Evolutionary conservation across 1,140 invertebrate species (phyloP).

Genomic region (Trichogramma pretiosum): DNA sequence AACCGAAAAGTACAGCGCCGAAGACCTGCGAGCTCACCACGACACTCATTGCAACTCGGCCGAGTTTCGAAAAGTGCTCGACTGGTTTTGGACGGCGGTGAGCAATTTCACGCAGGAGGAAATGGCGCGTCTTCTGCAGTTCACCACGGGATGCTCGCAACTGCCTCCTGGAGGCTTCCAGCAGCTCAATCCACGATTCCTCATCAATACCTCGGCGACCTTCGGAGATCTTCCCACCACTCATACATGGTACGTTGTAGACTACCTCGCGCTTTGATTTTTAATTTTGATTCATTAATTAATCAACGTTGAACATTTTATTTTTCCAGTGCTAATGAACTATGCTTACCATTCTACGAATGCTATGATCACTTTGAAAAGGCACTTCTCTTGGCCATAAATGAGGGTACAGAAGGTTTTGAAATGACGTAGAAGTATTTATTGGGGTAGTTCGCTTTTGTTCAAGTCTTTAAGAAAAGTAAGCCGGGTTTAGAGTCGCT

Average conservation of each 20-base stretch:
- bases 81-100: slow-evolving; percentile 92
- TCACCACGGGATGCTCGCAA: slow-evolving; percentile 88
- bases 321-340: slow-evolving; percentile 81
- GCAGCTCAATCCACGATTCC: slow-evolving; percentile 82
- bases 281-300: neutral
- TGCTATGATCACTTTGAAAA: slow-evolving; percentile 89
- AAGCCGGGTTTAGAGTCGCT: too few relatives aligned
- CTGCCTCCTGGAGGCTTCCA: slow-evolving; percentile 83
- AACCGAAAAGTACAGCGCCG: slow-evolving; percentile 84
- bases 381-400: slow-evolving; percentile 81
- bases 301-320: neutral
- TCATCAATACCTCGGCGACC: slow-evolving; percentile 80
- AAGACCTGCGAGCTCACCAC: slow-evolving; percentile 82
- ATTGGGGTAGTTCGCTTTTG: too few relatives aligned
- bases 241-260: slow-evolving; percentile 70
- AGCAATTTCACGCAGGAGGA: slow-evolving; percentile 87
- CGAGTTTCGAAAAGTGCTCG: slow-evolving; percentile 75
- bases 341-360: slow-evolving; percentile 91
- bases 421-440: slow-evolving; percentile 77
- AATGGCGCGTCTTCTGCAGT: slow-evolving; percentile 86
- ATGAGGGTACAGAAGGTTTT: slow-evolving; percentile 92
- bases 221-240: slow-evolving; percentile 86
- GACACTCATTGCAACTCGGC: slow-evolving; percentile 73
- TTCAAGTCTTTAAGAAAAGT: too few relatives aligned
- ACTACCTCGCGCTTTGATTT: slow-evolving; percentile 1